Percentiles rank a stretch among this genome's conserved stretches.
These are phyloP conservation scores for Lasioglossum figueresi DNA, from an alignment of 2,888 invertebrate species.

Conservation along the genomic window DNA sequence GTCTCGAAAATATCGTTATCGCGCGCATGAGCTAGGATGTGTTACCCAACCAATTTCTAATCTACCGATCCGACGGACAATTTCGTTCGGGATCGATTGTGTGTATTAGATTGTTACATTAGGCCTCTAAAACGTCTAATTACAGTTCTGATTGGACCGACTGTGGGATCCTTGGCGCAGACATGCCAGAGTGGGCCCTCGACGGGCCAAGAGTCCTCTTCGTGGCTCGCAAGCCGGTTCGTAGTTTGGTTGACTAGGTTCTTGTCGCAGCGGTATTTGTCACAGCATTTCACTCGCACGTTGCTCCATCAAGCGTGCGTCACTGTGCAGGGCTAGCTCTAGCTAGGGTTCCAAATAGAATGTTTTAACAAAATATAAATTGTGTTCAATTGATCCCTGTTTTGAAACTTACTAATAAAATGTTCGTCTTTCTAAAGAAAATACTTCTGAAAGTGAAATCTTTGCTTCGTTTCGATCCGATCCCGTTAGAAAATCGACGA, in stretches of 20 bases:
- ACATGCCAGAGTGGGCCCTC: background rate
- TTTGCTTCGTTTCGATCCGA: background rate
- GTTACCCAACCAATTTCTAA: no score
- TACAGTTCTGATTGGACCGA: background rate
- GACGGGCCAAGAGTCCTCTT: background rate
- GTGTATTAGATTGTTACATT: background rate
- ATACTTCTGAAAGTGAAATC: background rate
- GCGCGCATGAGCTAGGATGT: no score
- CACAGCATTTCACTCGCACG: background rate
- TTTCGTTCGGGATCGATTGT: background rate
- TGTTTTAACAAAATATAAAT: background rate
- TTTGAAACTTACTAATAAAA: no score
- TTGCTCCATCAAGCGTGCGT: background rate
- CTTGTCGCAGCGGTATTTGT: background rate
- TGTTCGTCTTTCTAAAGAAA: no score
- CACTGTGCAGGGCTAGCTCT: background rate
- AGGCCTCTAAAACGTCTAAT: background rate
- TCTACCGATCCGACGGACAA: background rate
- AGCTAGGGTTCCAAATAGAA: background rate
- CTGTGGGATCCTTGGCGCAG: background rate
- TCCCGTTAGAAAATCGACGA: background rate
- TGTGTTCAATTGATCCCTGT: no score
- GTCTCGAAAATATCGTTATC: no score
- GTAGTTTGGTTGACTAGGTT: background rate
- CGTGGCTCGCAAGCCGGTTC: background rate